A percentile compares a stretch with the other conserved stretches of the same genome.
Conservation (phyloP, 2,797 vertebrate species). For the Halcyon chelicuti region DNA sequence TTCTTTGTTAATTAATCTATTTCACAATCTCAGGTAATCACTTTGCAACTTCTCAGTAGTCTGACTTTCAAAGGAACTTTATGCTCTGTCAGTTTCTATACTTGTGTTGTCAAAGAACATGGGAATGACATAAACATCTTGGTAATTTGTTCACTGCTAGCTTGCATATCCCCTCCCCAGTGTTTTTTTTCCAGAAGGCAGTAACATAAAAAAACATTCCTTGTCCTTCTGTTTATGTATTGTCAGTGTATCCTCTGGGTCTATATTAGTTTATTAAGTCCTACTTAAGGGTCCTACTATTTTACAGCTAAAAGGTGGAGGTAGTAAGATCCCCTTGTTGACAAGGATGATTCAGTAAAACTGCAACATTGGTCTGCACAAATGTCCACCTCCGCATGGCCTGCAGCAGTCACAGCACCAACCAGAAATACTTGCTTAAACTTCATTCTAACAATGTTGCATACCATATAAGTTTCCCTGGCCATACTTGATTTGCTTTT, state of each 20-base stretch:
- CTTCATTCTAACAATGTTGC: slow-evolving; percentile 15
- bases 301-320: slow-evolving; percentile 53
- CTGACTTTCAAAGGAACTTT: slow-evolving; percentile 42
- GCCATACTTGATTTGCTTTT: not conserved
- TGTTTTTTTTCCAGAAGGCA: not conserved
- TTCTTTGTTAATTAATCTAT: slow-evolving; percentile 69
- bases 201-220: not conserved
- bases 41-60: slow-evolving; percentile 18
- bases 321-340: slow-evolving; percentile 41
- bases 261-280: slow-evolving; percentile 46
- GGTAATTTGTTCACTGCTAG: not conserved
- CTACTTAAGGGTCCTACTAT: slow-evolving; percentile 19
- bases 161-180: not conserved
- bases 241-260: not conserved
- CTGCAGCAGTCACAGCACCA: slow-evolving; percentile 30
- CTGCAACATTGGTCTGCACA: slow-evolving; percentile 36
- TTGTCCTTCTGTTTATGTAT: not conserved
- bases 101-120: not conserved
- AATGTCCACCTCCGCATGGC: slow-evolving; percentile 54
- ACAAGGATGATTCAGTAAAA: slow-evolving; percentile 59
- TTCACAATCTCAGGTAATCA: slow-evolving; percentile 65
- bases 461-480: not conserved
- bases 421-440: slow-evolving; percentile 10
- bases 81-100: not conserved
- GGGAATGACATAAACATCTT: not conserved